phyloP scores from a whole-genome alignment of 2,113 vertebrate genomes.

The Neogale vison region DNA sequence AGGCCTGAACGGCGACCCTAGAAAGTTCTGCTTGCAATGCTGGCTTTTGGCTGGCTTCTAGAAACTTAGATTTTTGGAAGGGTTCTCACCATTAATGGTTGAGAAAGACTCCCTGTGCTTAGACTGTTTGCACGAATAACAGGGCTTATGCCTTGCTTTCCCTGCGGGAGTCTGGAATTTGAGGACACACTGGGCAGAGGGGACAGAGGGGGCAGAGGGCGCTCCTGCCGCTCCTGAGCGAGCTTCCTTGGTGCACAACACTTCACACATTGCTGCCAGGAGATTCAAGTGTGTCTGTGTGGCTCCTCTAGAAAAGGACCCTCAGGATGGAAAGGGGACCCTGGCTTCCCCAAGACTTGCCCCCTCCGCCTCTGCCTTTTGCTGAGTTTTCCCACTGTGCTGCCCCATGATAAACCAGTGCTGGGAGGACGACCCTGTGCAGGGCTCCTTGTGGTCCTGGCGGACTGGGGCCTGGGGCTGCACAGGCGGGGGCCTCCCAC shows the following conservation, averaged over 20 bases:
- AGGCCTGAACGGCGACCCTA: background rate
- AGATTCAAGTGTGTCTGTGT: background rate
- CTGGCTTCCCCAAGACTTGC: background rate
- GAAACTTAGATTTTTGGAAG: background rate
- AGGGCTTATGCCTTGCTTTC: background rate
- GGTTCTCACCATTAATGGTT: background rate
- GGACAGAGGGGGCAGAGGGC: too few species aligned
- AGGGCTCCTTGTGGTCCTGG: background rate
- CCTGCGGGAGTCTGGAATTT: background rate
- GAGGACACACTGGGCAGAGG: background rate
- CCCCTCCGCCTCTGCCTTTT: background rate
- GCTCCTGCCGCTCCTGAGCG: background rate
- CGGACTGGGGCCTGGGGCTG: fast-evolving
- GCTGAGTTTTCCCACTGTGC: background rate
- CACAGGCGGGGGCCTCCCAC: fast-evolving
- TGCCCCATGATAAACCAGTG: background rate
- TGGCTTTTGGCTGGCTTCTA: background rate
- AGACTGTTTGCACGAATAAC: background rate
- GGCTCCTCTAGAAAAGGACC: background rate
- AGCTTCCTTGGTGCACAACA: background rate
- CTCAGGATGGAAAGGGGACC: background rate
- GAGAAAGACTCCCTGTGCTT: background rate
- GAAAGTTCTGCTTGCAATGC: background rate
- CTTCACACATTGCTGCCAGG: fast-evolving
- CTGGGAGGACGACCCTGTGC: background rate